phyloP scores from a whole-genome alignment of 53 echinoderm and acorn worm genomes.

The Patiria pectinifera region DNA sequence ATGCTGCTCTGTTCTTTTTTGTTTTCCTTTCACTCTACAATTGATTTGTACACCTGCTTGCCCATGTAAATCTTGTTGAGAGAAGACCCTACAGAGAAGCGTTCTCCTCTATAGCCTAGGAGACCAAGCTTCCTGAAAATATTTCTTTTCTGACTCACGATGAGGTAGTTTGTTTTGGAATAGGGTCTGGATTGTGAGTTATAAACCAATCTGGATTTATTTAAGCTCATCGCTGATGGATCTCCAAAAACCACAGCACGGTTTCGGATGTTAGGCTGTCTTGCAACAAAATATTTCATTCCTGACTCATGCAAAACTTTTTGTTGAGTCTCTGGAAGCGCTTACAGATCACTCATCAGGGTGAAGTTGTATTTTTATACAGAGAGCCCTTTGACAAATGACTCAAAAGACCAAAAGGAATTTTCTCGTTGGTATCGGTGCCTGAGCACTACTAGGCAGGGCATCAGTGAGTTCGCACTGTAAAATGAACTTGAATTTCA shows the following conservation, averaged over 20 bases:
- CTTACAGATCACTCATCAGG: conserved; percentile 2
- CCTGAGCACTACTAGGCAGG: not conserved
- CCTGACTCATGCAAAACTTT: conserved; percentile 1
- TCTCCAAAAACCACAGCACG: not conserved
- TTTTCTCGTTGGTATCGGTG: not conserved
- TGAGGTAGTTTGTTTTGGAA: not conserved
- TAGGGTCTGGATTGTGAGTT: not conserved
- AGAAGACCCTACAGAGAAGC: not conserved
- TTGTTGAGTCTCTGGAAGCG: not conserved
- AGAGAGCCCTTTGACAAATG: conserved; percentile 1
- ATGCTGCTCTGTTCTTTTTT: not conserved
- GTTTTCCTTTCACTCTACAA: not conserved
- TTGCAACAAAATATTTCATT: not conserved
- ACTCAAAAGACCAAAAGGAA: not conserved
- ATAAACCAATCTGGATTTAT: not conserved
- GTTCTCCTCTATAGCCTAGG: not conserved
- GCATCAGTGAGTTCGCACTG: not conserved
- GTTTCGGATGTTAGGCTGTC: not conserved
- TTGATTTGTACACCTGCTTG: too few relatives aligned
- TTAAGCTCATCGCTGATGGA: not conserved
- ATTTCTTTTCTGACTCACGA: not conserved
- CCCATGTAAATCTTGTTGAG: too few relatives aligned
- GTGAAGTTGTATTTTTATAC: not conserved
- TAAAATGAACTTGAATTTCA: not conserved
- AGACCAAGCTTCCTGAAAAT: not conserved